Base-by-base conservation (phyloP, 2,113 vertebrate genomes). In the Chaenogobius annularis region DNA sequence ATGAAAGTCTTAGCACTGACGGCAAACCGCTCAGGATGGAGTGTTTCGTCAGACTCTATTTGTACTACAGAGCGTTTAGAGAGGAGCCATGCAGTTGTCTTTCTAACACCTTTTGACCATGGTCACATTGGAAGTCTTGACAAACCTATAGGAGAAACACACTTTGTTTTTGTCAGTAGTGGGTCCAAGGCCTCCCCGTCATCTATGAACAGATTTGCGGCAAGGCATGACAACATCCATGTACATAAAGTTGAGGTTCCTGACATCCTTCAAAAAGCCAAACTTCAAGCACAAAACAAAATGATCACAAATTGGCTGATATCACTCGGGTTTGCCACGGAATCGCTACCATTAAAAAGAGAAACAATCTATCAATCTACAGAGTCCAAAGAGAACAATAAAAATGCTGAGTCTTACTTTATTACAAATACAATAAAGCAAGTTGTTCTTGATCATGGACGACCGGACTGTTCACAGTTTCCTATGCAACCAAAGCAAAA, bases 11-110 rank as follows among this genome's bases (percentile, higher is more conserved):
- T 96, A 74, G 90, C 85, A 26, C 74, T 88, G 0, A 85, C 91
- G 76, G 94, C 94, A 63, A 89, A 81, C 78, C 87, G 90, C 37
- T 89, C 88, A 35, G 94, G 94, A 11, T 96, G 95, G 95, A 87
- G 87, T 59, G 89, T 88, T 78, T 85, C 89, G 13, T 81, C 88
- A 75, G 78, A 17, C 3, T 76, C 69, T 47, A 76, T 87, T 23
- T 56, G 74, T 46, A 59, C 50, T 43, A 62, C 15, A 23, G 55
- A 85, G 69, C 23, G 37, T 26, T 61, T 68, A n/a, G 55, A 88
- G 15, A 70, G 83, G 3, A 90, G 84, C 70, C 77, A 71, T 66
- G 92, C 92, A 1, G 82, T 95, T 15, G 75, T 96, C 79, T 67
- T 94, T 70, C 84, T 96, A 71, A 92, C 95, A 17, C 92, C 93